Percentiles rank a stretch among this genome's conserved stretches.
Conservation (phyloP, 2,797 vertebrate genomes). For the Enoplosus armatus region DNA sequence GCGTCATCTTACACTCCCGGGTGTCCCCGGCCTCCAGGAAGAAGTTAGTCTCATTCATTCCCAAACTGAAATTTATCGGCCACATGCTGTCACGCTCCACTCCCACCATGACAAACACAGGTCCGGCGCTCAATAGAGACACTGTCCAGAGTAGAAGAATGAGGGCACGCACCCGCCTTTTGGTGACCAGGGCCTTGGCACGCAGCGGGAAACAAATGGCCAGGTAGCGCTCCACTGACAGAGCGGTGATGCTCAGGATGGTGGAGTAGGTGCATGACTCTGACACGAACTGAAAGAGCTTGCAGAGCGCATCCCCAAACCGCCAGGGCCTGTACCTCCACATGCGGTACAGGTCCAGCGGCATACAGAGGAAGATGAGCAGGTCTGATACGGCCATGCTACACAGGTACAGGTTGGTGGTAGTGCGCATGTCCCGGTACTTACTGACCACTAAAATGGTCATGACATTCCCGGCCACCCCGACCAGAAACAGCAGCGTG, state of each 20-base stretch:
- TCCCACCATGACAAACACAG: slow-evolving; percentile 96
- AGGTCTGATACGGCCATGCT: slow-evolving; percentile 99
- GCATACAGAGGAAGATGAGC: slow-evolving; percentile 97
- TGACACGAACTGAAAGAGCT: slow-evolving; percentile 97
- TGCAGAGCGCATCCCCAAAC: slow-evolving; percentile 93
- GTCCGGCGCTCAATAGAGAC: slow-evolving; percentile 92
- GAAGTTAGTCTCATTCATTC: slow-evolving; percentile 79
- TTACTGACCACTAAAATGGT: slow-evolving; percentile 95
- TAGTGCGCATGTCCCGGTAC: slow-evolving; percentile 96
- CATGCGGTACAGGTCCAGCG: slow-evolving; percentile 95
- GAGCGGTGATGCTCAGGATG: slow-evolving; percentile 96
- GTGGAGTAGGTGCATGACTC: slow-evolving; percentile 98
- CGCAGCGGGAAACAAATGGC: slow-evolving; percentile 96
- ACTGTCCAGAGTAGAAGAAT: slow-evolving; percentile 93
- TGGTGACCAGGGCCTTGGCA: slow-evolving; percentile 95
- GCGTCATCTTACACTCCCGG: slow-evolving; percentile 95
- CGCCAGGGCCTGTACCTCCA: slow-evolving; percentile 98
- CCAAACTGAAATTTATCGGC: slow-evolving; percentile 38
- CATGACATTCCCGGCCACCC: slow-evolving; percentile 93
- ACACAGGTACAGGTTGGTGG: slow-evolving; percentile 97
- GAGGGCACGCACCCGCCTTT: slow-evolving; percentile 91
- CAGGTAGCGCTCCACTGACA: slow-evolving; percentile 96
- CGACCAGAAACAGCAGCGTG: slow-evolving; percentile 90
- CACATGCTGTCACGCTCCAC: slow-evolving; percentile 87
- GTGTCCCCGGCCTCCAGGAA: slow-evolving; percentile 81